Base-by-base conservation (phyloP, 2,888 invertebrate species). In the Cenopis cana region DNA sequence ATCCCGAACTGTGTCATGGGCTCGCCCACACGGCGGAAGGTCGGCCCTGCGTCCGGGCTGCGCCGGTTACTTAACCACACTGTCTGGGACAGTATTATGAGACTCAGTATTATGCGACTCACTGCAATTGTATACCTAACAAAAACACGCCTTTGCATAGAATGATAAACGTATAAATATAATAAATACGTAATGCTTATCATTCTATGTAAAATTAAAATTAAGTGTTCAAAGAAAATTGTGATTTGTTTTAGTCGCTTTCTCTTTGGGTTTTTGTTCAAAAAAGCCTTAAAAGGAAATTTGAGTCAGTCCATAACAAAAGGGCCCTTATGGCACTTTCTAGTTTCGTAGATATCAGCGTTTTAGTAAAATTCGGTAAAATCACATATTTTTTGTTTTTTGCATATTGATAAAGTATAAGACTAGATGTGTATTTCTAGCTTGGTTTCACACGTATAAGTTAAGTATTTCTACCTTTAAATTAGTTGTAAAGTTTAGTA, bases 1-100 rank as follows among this genome's bases (percentile, higher is more conserved):
- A 88, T 86, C 83, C 83, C 83, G 82, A 92, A 89, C 86, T 92
- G 89, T 93, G 93, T 93, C 93, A 93, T 88, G 93, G 93, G 90
- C 93, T 88, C 90, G 82, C 92, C 92, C 89, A 92, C 93, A 89
- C 46, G 46, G n/a, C 46, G 84, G 87, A 92, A 93, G 93, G 93
- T 89, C 91, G 84, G 87, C 86, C 87, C 89, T 88, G 78, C 80
- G 83, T 78, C 82, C 80, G 78, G 74, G 68, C 79, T 84, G 14
- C 6, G 14, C 4, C 46, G 85, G 84, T 86, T 85, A 83, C 81
- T 80, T 74, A 79, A 80, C 76, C 75, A 46, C 41, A 41, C 46
- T 46, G 79, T 78, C 82, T 84, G 82, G 18, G 61, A n/a, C 49
- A 46, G 33, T 33, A 2, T 3, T 33, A 33, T 33, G 33, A 33